Percentiles rank a stretch among this genome's conserved stretches.
These are phyloP conservation scores for Lamprotornis superbus DNA, from an alignment of 2,113 vertebrate genomes.

Conservation along the genomic window DNA sequence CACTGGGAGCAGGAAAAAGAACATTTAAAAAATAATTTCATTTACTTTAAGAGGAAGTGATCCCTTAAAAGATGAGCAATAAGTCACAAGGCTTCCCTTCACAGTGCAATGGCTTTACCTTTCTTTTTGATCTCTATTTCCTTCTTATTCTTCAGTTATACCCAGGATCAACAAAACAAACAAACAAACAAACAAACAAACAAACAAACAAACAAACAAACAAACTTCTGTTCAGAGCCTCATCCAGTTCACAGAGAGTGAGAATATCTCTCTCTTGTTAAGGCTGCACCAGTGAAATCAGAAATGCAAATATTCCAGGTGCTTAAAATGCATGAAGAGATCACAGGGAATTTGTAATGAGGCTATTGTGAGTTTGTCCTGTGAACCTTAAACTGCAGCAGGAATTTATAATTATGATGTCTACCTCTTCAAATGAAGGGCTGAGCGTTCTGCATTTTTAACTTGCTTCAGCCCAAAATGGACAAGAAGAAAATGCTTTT, in stretches of 20 bases:
- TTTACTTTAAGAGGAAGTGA: background rate
- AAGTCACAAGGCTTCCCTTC: no score
- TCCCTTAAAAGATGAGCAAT: background rate
- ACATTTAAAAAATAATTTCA: background rate
- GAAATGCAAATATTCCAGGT: slow-evolving; percentile 14
- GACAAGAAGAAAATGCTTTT: background rate
- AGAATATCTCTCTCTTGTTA: background rate
- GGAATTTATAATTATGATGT: slow-evolving; percentile 2
- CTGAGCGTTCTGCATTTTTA: background rate
- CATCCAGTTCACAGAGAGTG: background rate
- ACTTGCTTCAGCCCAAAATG: background rate
- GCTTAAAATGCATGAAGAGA: background rate
- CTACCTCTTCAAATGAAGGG: background rate
- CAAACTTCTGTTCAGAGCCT: background rate
- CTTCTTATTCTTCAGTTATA: background rate
- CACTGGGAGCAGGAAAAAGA: background rate
- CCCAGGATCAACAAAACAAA: background rate
- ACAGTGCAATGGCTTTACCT: background rate
- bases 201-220: background rate
- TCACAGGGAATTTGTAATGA: background rate
- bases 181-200: background rate
- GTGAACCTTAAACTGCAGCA: background rate
- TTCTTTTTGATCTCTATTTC: background rate
- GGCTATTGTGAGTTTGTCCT: slow-evolving; percentile 1
- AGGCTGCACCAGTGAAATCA: background rate